Base-by-base conservation (phyloP, 2,113 vertebrate genomes). In the Amblyornis subalaris region DNA sequence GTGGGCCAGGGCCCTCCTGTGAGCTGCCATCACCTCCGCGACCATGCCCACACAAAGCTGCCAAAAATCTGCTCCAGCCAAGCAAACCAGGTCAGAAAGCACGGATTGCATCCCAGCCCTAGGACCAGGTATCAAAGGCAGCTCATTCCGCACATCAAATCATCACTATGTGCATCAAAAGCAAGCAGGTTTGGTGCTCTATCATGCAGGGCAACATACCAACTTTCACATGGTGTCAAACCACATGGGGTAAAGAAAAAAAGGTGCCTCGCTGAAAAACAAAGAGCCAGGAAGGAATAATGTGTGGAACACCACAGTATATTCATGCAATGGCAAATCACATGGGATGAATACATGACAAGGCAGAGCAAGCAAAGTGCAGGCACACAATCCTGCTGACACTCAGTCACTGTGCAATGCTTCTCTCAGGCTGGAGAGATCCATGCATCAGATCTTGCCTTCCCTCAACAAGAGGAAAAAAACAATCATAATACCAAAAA, bases 401-500 rank as follows among this genome's bases (percentile, higher is more conserved):
- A 9, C 44, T 85, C 65, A 29, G 9, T 31, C 1, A 0, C 57
- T 2, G 0, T 5, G 2, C 57, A 72, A 35, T 14, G 9, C 88
- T 83, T 35, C 78, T 83, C 6, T 2, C 47, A 40, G 75, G 73
- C 29, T 81, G 60, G 25, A 72, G 57, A 71, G 45, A 85, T 77
- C 82, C 4, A 2, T 29, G 35, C 70, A 85, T 53, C 60, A 73
- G 47, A 85, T 71, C 44, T 42, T 50, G 48, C 45, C 47, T 82
- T 91, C 71, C 78, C 48, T 61, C 92, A 51, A 86, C 14, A 1
- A 57, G 51, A 28, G 42, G 36, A 31, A 81, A 87, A 62, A 70
- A 88, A 55, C 88, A 89, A 94, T 72, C 64, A 29, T 79, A 92
- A 85, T 66, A 88, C 38, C 80, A 91, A 91, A 90, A 88, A 80